Evolutionary conservation across 2,888 invertebrate genomes (phyloP).

Genomic region (Danaus chrysippus): DNA sequence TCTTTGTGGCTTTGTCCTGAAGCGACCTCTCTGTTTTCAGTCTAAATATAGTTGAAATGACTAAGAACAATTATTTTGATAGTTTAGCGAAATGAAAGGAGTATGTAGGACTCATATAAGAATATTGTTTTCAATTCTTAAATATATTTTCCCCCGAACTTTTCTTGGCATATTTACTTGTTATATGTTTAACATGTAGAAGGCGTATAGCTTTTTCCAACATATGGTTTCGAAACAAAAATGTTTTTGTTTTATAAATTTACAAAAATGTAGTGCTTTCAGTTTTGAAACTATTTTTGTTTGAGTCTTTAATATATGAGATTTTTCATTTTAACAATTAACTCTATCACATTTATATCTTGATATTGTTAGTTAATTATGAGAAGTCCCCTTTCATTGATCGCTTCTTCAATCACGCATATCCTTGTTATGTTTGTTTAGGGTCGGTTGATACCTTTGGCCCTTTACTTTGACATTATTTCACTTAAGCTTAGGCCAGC

Average conservation of each 20-base stretch:
- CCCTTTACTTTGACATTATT: conserved; percentile 32
- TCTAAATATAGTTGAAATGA: conserved; percentile 13
- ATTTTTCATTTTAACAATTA: background rate
- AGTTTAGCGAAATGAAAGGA: conserved; percentile 22
- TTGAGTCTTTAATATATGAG: too few species aligned
- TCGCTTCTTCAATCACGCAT: conserved; percentile 15
- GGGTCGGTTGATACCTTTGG: conserved; percentile 26
- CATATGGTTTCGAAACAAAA: too few species aligned
- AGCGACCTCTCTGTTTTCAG: conserved; percentile 6
- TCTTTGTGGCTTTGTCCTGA: conserved; percentile 23
- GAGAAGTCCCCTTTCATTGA: conserved; percentile 1
- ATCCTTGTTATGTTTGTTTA: conserved; percentile 31
- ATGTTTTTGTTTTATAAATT: too few species aligned
- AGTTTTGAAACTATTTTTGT: too few species aligned
- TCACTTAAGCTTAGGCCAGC: conserved; percentile 29
- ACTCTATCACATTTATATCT: conserved; percentile 1
- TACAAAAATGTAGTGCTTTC: too few species aligned
- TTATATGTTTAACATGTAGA: too few species aligned
- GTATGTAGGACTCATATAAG: conserved; percentile 15
- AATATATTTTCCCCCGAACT: conserved; percentile 14
- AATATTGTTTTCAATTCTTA: conserved; percentile 20
- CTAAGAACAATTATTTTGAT: conserved; percentile 21
- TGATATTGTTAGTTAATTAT: conserved; percentile 13
- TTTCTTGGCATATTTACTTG: conserved; percentile 9
- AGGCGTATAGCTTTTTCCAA: too few species aligned